phyloP scores from a whole-genome alignment of 2,113 vertebrate species.

The Varanus salvator region DNA sequence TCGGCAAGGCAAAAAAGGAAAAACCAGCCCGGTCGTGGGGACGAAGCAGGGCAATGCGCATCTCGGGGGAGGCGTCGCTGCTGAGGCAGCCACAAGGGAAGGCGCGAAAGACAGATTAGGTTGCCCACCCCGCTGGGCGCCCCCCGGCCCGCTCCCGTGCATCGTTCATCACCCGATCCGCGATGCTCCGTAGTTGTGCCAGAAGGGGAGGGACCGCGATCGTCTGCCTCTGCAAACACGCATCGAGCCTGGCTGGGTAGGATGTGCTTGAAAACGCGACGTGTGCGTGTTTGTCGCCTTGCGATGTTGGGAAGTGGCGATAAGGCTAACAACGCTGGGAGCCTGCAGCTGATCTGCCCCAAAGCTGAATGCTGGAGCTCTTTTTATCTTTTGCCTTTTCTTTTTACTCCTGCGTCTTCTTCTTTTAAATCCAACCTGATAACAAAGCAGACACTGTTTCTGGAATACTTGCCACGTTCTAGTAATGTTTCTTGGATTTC shows the following conservation, averaged over 20 bases:
- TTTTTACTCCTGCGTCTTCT: constrained; percentile 35
- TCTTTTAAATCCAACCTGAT: neutral
- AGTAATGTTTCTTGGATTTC: neutral
- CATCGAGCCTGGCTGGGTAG: neutral
- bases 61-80: constrained; percentile 17
- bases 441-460: neutral
- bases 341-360: constrained; percentile 56
- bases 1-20: neutral
- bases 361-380: constrained; percentile 22
- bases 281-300: neutral
- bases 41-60: constrained; percentile 59
- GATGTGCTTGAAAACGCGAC: neutral
- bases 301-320: constrained; percentile 20
- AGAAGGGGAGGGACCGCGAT: constrained; percentile 10
- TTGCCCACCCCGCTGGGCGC: neutral
- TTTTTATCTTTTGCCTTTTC: neutral
- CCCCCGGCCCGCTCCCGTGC: neutral
- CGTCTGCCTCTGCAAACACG: neutral
- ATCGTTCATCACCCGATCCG: constrained; percentile 32
- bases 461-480: neutral
- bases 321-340: constrained; percentile 21
- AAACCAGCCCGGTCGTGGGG: constrained; percentile 9
- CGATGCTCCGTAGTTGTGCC: constrained; percentile 35
- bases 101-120: neutral
- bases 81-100: neutral